Conservation (phyloP, 2,113 vertebrate species). For the Lepus americanus region DNA sequence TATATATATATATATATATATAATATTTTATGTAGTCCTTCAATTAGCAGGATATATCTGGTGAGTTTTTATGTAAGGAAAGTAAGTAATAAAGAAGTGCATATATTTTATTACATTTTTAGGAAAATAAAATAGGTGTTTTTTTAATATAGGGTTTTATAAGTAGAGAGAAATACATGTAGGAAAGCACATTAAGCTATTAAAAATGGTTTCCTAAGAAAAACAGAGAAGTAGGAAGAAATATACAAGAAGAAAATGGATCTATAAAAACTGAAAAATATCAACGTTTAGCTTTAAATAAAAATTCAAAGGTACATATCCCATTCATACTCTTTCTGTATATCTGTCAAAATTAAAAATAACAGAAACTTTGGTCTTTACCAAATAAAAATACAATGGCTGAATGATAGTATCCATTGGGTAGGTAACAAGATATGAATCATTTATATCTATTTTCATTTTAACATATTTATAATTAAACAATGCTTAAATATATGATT, state of each 20-base stretch:
- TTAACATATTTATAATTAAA: slow-evolving; percentile 35
- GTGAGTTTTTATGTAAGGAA: slow-evolving; percentile 42
- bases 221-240: background rate
- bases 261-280: background rate
- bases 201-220: background rate
- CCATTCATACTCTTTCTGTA: background rate
- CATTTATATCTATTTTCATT: slow-evolving; percentile 11
- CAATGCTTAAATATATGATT: slow-evolving; percentile 37
- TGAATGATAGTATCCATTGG: background rate
- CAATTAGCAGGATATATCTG: background rate
- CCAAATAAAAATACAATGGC: background rate
- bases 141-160: background rate
- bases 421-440: background rate
- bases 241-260: background rate
- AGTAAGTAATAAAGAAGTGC: slow-evolving; percentile 27
- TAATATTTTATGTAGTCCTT: background rate
- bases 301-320: background rate
- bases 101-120: background rate
- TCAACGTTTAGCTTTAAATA: slow-evolving; percentile 6
- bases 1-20: background rate
- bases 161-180: background rate
- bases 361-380: slow-evolving; percentile 10
- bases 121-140: background rate
- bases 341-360: slow-evolving; percentile 42
- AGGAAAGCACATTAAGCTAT: background rate